phyloP scores from a whole-genome alignment of 2,888 invertebrate genomes.

The Cataglyphis albicans region DNA sequence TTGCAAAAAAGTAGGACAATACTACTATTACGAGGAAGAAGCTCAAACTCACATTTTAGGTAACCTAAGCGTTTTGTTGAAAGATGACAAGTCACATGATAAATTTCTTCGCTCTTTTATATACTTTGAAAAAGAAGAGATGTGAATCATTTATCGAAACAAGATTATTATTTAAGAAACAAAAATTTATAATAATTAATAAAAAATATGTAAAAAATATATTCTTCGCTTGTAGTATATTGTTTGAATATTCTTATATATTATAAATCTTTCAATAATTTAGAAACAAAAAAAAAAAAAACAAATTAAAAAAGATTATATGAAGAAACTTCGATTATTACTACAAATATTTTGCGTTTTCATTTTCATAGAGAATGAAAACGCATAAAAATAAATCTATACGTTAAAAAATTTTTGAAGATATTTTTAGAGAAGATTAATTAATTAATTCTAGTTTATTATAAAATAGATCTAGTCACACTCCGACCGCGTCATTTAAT shows the following conservation, averaged over 20 bases:
- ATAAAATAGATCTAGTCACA: not conserved
- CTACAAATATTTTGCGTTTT: not conserved
- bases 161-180: not conserved
- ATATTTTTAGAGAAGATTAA: not conserved
- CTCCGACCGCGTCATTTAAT: not conserved
- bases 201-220: not conserved
- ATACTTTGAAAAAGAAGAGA: not conserved
- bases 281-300: no score
- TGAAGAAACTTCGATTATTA: not conserved
- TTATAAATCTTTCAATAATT: not conserved
- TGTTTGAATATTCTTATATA: not conserved
- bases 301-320: not conserved
- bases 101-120: conserved; percentile 8
- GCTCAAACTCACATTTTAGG: not conserved
- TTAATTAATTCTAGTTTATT: not conserved
- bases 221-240: not conserved
- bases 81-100: not conserved
- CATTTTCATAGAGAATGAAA: not conserved
- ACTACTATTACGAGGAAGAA: not conserved
- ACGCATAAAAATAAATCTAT: no score
- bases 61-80: conserved; percentile 8
- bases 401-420: not conserved
- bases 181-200: not conserved
- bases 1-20: conserved; percentile 31
- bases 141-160: not conserved